Percentiles rank a stretch among this genome's conserved stretches.
Evolutionary conservation across 1,140 invertebrate genomes (phyloP).

Genomic region (Aphaenogaster ashmeadi): DNA sequence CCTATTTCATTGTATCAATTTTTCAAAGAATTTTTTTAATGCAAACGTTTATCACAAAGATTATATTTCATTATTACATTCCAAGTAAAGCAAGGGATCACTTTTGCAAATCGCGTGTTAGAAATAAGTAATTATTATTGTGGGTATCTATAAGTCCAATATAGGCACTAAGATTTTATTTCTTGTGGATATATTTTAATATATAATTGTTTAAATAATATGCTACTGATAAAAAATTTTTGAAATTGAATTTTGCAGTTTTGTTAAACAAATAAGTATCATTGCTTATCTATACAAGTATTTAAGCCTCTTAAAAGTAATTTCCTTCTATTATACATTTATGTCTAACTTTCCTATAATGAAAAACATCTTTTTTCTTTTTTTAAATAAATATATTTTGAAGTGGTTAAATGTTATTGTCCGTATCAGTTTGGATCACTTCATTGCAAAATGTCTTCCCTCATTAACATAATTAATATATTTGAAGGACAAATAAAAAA

Average conservation of each 20-base stretch:
- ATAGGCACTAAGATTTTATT: slow-evolving; percentile 24
- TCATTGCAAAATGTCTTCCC: not conserved
- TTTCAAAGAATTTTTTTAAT: not conserved
- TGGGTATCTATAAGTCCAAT: slow-evolving; percentile 11
- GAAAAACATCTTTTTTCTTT: not conserved
- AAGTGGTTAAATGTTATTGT: not conserved
- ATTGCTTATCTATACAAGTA: slow-evolving; percentile 10
- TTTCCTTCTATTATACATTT: slow-evolving; percentile 11
- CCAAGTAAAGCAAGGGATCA: slow-evolving; percentile 8
- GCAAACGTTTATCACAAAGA: not conserved
- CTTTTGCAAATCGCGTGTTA: not conserved
- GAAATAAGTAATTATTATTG: not conserved
- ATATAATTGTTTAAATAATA: not conserved
- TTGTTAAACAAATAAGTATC: not conserved
- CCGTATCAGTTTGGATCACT: not conserved
- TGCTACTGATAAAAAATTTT: not conserved
- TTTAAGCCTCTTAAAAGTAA: not conserved
- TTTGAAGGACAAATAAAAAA: not conserved
- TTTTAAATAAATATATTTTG: too few species aligned
- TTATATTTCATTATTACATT: not conserved
- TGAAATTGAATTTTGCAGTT: not conserved
- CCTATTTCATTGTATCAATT: not conserved
- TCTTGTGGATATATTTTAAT: not conserved
- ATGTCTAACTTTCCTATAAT: not conserved
- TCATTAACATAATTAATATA: too few species aligned